Conservation (phyloP, 2,113 vertebrate species). For the Pavo muticus region DNA sequence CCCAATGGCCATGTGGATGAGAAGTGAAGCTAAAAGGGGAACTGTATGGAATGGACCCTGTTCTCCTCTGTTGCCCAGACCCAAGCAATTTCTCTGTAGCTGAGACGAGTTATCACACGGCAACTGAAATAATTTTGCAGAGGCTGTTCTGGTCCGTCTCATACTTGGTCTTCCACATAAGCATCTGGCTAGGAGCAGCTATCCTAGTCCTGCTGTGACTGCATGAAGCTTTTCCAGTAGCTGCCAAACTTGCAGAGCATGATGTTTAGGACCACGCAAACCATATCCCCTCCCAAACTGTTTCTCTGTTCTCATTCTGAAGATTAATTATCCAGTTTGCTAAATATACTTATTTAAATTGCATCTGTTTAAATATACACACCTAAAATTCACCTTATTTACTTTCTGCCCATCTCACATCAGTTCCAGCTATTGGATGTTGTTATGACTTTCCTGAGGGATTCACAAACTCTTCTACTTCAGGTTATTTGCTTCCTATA, state of each 20-base stretch:
- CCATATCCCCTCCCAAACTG: background rate
- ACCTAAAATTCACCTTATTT: background rate
- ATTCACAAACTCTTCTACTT: slow-evolving; percentile 12
- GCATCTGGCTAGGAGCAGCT: background rate
- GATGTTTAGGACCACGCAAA: background rate
- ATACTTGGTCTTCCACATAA: background rate
- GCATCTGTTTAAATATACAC: background rate
- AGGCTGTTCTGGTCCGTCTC: background rate
- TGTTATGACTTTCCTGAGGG: background rate
- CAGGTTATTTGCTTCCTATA: background rate
- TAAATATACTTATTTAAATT: background rate
- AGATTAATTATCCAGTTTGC: background rate
- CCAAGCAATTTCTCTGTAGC: background rate
- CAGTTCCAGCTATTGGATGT: background rate
- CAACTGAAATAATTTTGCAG: background rate
- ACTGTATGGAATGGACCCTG: background rate
- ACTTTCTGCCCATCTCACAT: background rate
- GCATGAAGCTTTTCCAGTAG: background rate
- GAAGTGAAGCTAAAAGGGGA: background rate
- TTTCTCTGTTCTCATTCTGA: background rate
- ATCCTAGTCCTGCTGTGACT: fast-evolving
- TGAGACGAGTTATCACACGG: background rate
- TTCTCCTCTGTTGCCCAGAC: background rate
- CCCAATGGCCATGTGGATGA: background rate
- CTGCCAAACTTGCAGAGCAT: fast-evolving